Conservation (phyloP, 2,888 invertebrate species). For the Maniola hyperantus region DNA sequence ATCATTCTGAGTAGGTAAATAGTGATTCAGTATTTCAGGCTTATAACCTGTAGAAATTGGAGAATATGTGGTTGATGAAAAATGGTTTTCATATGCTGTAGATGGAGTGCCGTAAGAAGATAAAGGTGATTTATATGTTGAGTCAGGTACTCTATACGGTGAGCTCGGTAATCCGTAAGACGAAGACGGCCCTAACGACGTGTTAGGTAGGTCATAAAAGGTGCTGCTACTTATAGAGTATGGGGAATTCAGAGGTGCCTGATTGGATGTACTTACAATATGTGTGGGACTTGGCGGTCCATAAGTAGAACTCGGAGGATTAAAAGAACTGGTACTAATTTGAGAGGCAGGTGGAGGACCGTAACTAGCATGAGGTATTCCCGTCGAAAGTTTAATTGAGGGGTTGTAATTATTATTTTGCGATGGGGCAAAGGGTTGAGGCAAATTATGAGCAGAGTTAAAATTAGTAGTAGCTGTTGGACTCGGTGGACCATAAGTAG, state of each 20-base stretch:
- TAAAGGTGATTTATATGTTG: conserved; percentile 37
- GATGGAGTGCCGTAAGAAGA: conserved; percentile 48
- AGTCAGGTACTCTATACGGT: conserved; percentile 48
- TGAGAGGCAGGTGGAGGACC: conserved; percentile 55
- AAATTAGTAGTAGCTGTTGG: conserved; percentile 61
- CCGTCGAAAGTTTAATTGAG: conserved; percentile 51
- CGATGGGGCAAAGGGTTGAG: conserved; percentile 53
- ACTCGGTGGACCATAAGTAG: conserved; percentile 73
- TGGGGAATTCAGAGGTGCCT: conserved; percentile 62
- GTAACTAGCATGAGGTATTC: conserved; percentile 58
- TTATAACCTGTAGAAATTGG: conserved; percentile 54
- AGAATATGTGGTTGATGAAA: conserved; percentile 50
- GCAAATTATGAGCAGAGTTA: conserved; percentile 53
- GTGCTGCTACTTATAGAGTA: conserved; percentile 51
- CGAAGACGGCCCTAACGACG: conserved; percentile 36
- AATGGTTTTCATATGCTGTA: conserved; percentile 48
- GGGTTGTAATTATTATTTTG: conserved; percentile 49
- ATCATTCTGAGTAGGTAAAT: conserved; percentile 55
- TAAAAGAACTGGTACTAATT: conserved; percentile 44
- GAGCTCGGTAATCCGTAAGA: conserved; percentile 39
- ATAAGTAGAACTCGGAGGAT: conserved; percentile 59
- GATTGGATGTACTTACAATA: conserved; percentile 60
- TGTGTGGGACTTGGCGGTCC: conserved; percentile 59
- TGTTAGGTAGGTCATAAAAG: conserved; percentile 42
- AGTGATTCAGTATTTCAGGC: conserved; percentile 55